Evolutionary conservation across 1,140 invertebrate species (phyloP).

Genomic region (Euschistus heros): DNA sequence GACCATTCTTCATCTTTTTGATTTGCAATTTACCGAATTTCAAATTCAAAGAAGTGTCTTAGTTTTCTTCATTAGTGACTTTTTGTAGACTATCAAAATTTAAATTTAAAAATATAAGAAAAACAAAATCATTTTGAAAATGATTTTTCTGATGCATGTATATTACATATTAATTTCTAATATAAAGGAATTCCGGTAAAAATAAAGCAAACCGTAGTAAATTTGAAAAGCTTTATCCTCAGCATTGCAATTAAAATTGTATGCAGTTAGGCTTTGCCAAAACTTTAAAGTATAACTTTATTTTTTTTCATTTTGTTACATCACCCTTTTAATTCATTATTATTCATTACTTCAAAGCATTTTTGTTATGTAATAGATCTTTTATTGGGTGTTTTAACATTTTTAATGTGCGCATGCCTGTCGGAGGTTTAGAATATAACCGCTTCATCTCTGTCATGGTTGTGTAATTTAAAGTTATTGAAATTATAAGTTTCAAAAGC

Average conservation of each 20-base stretch:
- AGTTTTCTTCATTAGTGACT: too few species aligned
- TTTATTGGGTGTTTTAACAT: constrained; percentile 18
- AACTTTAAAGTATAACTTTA: not conserved
- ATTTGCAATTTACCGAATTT: too few species aligned
- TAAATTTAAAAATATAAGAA: too few species aligned
- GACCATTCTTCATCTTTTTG: too few species aligned
- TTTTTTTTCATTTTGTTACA: too few species aligned
- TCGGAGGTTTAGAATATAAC: constrained; percentile 18
- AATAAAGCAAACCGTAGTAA: not conserved
- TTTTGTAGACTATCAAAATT: too few species aligned
- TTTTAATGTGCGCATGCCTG: constrained; percentile 22
- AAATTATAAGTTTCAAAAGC: not conserved
- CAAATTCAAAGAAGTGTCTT: too few species aligned
- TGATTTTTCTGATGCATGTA: too few species aligned
- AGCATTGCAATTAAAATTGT: constrained; percentile 12
- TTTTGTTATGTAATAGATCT: constrained; percentile 8
- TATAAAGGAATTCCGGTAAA: too few species aligned
- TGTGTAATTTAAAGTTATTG: constrained; percentile 16
- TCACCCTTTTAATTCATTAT: not conserved
- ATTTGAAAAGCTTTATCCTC: constrained; percentile 8
- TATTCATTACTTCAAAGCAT: constrained; percentile 8
- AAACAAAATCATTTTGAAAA: too few species aligned
- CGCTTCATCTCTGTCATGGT: constrained; percentile 22
- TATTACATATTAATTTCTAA: too few species aligned
- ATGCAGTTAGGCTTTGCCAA: constrained; percentile 15